Evolutionary conservation across 1,140 invertebrate species (phyloP), one percentile per base, ranked within the genome.

Genomic region (Colletes gigas): DNA sequence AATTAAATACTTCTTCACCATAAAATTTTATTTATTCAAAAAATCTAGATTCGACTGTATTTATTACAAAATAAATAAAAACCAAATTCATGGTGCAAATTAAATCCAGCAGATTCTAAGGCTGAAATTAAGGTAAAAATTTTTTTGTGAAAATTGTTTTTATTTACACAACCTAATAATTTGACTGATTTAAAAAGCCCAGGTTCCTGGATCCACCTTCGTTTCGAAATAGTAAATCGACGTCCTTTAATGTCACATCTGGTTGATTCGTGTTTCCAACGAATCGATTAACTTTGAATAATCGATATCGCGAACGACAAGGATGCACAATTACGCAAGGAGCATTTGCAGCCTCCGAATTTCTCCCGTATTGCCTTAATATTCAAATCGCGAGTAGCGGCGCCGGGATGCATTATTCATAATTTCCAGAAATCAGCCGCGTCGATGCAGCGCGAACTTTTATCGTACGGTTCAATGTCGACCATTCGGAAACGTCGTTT

Each of bases 321-420:
- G 10, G 57, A 60, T 47, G 47, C n/a, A 21, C 44, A 47, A 47
- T 15, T 14, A 21, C 10, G 47, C 12, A 52, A 52, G 50, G 5
- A n/a, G 5, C 30, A 6, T 17, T 41, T 17, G 44, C n/a, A 10
- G 10, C 19, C n/a, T 67, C 19, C 12, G 10, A 21, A 67, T 67
- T 52, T 21, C 66, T 52, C 66, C 15, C 6, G 19, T 15, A 19
- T 12, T 7, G 5, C 5, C 14, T 4, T 67, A 47, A 47, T 21
- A 67, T 67, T 50, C 47, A 67, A 67, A 52, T 67, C n/a, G 19
- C 44, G 12, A 50, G 44, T 50, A 3, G 19, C 15, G 17, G 1
- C 8, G n/a, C 7, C 10, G 30, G 2, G 3, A 68, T 77, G 55
- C 21, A 77, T 77, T 77, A 68, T 77, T 77, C 54, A 68, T 68